A percentile compares a stretch with the other conserved stretches of the same genome.
phyloP scores from a whole-genome alignment of 53 echinoderm and acorn worm genomes.

The Crossaster papposus region DNA sequence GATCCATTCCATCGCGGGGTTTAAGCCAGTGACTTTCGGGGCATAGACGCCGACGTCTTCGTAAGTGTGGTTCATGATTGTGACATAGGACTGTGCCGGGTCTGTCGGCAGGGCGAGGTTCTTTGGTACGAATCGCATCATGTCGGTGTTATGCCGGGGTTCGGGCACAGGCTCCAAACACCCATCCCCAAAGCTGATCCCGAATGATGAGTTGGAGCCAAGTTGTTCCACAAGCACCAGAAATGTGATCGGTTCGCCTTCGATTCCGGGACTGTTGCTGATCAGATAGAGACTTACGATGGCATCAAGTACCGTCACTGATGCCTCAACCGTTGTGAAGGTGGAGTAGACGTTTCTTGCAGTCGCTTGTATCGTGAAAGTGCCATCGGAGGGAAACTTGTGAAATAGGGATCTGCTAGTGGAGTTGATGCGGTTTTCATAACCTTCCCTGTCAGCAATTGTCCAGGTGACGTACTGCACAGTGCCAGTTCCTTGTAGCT shows the following conservation, averaged over 20 bases:
- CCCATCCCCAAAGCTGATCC: slow-evolving; percentile 83
- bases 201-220: slow-evolving; percentile 65
- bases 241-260: slow-evolving; percentile 62
- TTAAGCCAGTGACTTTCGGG: slow-evolving; percentile 61
- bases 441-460: slow-evolving; percentile 30
- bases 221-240: slow-evolving; percentile 68
- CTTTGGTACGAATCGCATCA: slow-evolving; percentile 54
- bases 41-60: slow-evolving; percentile 61
- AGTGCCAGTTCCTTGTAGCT: slow-evolving; percentile 59
- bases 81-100: slow-evolving; percentile 61
- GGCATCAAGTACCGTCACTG: slow-evolving; percentile 58
- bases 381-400: slow-evolving; percentile 60
- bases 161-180: slow-evolving; percentile 6
- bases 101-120: slow-evolving; percentile 74
- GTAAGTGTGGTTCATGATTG: slow-evolving; percentile 68
- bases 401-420: slow-evolving; percentile 26
- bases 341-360: slow-evolving; percentile 64
- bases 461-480: slow-evolving; percentile 72
- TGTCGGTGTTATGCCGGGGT: slow-evolving; percentile 24
- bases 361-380: slow-evolving; percentile 47
- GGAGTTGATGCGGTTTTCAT: slow-evolving; percentile 43
- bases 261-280: slow-evolving; percentile 74
- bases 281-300: slow-evolving; percentile 74
- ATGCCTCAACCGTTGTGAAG: not conserved
- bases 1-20: slow-evolving; percentile 57